phyloP scores from a whole-genome alignment of 2,797 vertebrate species.

The Argya squamiceps region DNA sequence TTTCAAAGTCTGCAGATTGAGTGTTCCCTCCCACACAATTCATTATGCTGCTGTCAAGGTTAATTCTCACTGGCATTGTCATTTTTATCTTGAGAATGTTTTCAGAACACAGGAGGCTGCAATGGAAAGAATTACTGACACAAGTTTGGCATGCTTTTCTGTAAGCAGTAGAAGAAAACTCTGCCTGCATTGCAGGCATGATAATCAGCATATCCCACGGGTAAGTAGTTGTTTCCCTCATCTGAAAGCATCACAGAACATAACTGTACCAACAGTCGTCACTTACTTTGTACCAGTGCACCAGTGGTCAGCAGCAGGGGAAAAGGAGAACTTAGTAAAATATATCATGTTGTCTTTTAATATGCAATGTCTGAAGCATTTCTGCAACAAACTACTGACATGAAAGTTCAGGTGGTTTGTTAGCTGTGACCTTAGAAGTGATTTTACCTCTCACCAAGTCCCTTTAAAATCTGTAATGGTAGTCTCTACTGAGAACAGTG shows the following conservation, averaged over 20 bases:
- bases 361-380: neutral
- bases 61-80: constrained; percentile 54
- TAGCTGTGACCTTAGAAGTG: neutral
- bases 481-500: neutral
- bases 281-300: neutral
- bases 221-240: neutral
- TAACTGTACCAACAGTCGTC: neutral
- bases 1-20: constrained; percentile 11
- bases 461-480: neutral
- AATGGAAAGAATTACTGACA: constrained; percentile 10
- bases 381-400: neutral
- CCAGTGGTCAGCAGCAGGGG: neutral
- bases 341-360: neutral
- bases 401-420: neutral
- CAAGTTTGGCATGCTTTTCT: neutral
- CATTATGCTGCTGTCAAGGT: constrained; percentile 24
- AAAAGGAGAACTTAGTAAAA: neutral
- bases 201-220: neutral
- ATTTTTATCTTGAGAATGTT: constrained; percentile 40
- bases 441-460: neutral
- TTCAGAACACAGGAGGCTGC: constrained; percentile 19
- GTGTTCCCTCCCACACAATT: constrained; percentile 13
- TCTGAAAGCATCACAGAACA: neutral
- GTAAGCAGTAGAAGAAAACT: constrained; percentile 1
- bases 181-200: neutral